Evolutionary conservation across 2,888 invertebrate species (phyloP).

Genomic region (Synanthedon andrenaeformis): DNA sequence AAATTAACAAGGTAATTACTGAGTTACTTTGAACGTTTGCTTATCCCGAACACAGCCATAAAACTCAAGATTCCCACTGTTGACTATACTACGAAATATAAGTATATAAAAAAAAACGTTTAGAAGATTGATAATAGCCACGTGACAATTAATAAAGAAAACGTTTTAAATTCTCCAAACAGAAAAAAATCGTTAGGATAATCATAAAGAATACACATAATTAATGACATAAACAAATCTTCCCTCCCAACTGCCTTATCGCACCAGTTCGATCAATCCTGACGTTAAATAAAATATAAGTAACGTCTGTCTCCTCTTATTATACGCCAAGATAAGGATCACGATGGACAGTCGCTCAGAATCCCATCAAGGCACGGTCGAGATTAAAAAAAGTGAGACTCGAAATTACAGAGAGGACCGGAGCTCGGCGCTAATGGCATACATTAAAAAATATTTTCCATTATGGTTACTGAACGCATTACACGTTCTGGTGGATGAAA

Average conservation of each 20-base stretch:
- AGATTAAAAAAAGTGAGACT: slow-evolving; percentile 55
- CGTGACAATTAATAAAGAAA: not conserved
- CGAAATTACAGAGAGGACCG: slow-evolving; percentile 61
- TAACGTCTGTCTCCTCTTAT: slow-evolving; percentile 67
- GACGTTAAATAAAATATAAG: slow-evolving; percentile 69
- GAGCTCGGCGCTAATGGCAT: slow-evolving; percentile 55
- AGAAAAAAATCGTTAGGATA: not conserved
- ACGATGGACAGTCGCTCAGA: slow-evolving; percentile 61
- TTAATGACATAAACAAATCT: slow-evolving; percentile 63
- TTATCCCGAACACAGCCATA: slow-evolving; percentile 32
- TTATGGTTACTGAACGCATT: slow-evolving; percentile 44
- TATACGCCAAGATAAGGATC: slow-evolving; percentile 63
- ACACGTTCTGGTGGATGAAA: slow-evolving; percentile 31
- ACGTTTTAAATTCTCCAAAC: not conserved
- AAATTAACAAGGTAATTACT: slow-evolving; percentile 65
- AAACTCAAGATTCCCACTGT: slow-evolving; percentile 28
- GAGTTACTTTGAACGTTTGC: slow-evolving; percentile 41
- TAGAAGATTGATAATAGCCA: not conserved
- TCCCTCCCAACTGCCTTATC: slow-evolving; percentile 46
- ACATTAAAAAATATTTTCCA: slow-evolving; percentile 65
- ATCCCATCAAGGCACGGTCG: slow-evolving; percentile 55
- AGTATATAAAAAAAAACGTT: not conserved
- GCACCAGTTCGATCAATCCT: slow-evolving; percentile 55
- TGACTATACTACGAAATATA: slow-evolving; percentile 2
- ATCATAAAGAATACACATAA: slow-evolving; percentile 23